Evolutionary conservation across 1,140 invertebrate species (phyloP).

Genomic region (Nasonia vitripennis): DNA sequence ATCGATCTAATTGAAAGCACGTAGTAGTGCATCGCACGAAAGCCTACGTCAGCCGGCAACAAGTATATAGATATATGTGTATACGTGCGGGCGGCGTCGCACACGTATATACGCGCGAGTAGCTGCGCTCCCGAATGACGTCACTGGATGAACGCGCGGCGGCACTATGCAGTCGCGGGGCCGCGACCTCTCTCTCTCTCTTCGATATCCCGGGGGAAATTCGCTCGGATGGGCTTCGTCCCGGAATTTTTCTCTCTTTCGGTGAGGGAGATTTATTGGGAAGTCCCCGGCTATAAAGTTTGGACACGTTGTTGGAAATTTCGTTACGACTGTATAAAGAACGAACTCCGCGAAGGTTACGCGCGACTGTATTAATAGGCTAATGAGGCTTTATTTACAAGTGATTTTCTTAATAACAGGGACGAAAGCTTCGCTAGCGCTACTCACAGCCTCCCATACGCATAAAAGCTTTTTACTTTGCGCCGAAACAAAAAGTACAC

Average conservation of each 20-base stretch:
- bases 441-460: too few relatives aligned
- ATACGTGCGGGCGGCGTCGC: not conserved
- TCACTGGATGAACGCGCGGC: not conserved
- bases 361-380: not conserved
- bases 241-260: not conserved
- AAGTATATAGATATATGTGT: not conserved
- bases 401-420: conserved; percentile 8
- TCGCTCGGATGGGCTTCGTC: not conserved
- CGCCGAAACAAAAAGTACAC: too few relatives aligned
- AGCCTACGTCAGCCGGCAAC: conserved; percentile 11
- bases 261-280: too few relatives aligned
- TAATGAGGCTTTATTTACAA: conserved; percentile 1
- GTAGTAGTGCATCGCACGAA: not conserved
- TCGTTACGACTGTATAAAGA: too few relatives aligned
- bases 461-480: too few relatives aligned
- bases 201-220: not conserved
- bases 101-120: not conserved
- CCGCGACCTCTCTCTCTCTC: not conserved
- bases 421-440: not conserved
- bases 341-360: not conserved
- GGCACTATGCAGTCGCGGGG: not conserved
- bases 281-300: too few relatives aligned
- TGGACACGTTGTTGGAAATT: too few relatives aligned
- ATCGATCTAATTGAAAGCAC: not conserved
- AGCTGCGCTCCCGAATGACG: not conserved